Evolutionary conservation across 2,888 invertebrate species (phyloP), one percentile per base, ranked within the genome.

Genomic region (Sarcophaga caerulescens): DNA sequence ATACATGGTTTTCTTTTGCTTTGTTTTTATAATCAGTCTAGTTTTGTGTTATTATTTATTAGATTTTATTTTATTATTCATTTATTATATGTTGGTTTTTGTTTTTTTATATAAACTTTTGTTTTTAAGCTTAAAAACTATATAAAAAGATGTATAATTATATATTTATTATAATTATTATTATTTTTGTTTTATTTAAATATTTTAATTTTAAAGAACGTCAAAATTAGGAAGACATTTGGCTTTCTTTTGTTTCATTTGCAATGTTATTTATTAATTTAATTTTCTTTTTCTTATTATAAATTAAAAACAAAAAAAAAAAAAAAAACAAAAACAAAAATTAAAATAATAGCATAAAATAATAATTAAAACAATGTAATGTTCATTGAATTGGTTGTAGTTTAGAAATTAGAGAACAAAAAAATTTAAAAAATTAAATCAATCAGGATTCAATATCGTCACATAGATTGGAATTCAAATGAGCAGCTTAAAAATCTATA

Each of bases 171-270:
- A 35, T 35, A 10, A 52, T 52, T 52, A 17, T 52, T 47, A 47
- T 47, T 47, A 11, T 63, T 45, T 80, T 81, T 71, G 19, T 77
- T 85, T 59, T 80, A 44, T 69, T 81, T 80, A 82, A 60, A 59
- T 76, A 73, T 81, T 76, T 74, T 85, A 25, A 71, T 60, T 76
- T 85, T 85, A 79, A 86, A 85, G 80, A 86, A 85, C 85, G 86
- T 83, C 87, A 85, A 86, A 88, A 87, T 81, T 81, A 91, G 91
- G 91, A 91, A 91, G 91, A 91, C 91, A 89, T 91, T 91, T 90
- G 89, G 91, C 91, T 89, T 91, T 91, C 90, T 89, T 89, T 90
- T 71, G 47, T 77, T 82, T 66, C 17, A 44, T 62, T 59, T 75
- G 17, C 23, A 63, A 35, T 89, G 88, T 88, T 85, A 88, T 88